Evolutionary conservation across 2,888 invertebrate genomes (phyloP), one percentile per base, ranked within the genome.

Genomic region (Pammene fasciana): DNA sequence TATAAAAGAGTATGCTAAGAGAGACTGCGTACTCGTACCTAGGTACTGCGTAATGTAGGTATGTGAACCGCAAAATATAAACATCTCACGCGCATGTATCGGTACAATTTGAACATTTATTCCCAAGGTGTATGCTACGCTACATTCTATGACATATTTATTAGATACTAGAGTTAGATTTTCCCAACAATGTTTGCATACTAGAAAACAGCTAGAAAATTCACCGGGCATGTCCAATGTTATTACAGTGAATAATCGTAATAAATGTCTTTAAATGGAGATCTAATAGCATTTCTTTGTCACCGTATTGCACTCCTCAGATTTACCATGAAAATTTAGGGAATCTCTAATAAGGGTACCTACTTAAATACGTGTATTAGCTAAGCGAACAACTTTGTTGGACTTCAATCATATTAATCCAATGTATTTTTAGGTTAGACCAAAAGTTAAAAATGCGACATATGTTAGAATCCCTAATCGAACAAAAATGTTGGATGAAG

Each of bases 221-320:
- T 87, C 88, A 80, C 75, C 68, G 72, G 74, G 82, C 84, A 85
- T 86, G 75, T 84, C 76, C 77, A 26, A 73, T 77, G 78, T 80
- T 81, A 79, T 82, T 76, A 81, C 78, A 84, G 83, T 86, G 86
- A 87, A 86, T 87, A 86, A 86, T 86, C 83, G 84, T 9, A 1
- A 6, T 1, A 38, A 9, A 81, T 26, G 26, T 26, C 26, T 26
- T 26, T n/a, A n/a, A n/a, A n/a, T n/a, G n/a, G n/a, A n/a, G n/a
- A n/a, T n/a, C n/a, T n/a, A n/a, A n/a, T n/a, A n/a, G n/a, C n/a
- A n/a, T n/a, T n/a, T n/a, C n/a, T n/a, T n/a, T n/a, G n/a, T n/a
- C n/a, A 26, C 26, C 26, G 26, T 3, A 26, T 26, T 26, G 26
- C 1, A 26, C 26, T 26, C 26, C 26, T 26, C 26, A 26, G 26